Conservation (phyloP, 2,888 invertebrate species). For the Agrilus cyanescens region DNA sequence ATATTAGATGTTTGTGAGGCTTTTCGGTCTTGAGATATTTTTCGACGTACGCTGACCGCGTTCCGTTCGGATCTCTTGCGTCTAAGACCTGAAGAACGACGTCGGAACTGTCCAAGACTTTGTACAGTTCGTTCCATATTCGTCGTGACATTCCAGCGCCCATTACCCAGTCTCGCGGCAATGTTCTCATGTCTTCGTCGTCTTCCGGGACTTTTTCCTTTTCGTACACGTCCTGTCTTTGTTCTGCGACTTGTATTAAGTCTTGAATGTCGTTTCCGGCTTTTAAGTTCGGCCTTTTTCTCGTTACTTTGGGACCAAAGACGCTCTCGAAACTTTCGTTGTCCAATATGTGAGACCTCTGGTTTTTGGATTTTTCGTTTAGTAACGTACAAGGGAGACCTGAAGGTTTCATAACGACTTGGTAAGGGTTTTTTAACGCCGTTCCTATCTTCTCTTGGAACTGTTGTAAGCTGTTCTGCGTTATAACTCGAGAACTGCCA, state of each 20-base stretch:
- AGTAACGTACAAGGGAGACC: constrained; percentile 87
- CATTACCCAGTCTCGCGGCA: constrained; percentile 88
- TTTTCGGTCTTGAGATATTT: constrained; percentile 90
- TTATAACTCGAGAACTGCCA: constrained; percentile 93
- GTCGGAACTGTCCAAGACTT: constrained; percentile 98
- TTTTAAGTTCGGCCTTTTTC: constrained; percentile 77
- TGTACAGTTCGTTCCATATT: constrained; percentile 98
- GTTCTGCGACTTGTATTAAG: constrained; percentile 59
- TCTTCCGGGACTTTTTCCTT: constrained; percentile 79
- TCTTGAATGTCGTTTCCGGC: constrained; percentile 63
- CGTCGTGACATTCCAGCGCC: constrained; percentile 91
- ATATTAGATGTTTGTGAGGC: constrained; percentile 92
- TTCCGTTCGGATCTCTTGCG: constrained; percentile 94
- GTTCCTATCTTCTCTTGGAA: constrained; percentile 92
- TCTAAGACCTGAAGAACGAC: constrained; percentile 92
- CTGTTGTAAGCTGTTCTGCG: constrained; percentile 79
- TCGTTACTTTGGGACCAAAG: constrained; percentile 87
- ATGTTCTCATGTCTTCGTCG: constrained; percentile 66
- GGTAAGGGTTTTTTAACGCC: constrained; percentile 91
- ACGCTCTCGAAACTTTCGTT: constrained; percentile 90
- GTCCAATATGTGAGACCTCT: constrained; percentile 87
- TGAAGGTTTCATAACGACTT: constrained; percentile 94
- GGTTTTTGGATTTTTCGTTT: constrained; percentile 82
- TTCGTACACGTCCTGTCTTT: constrained; percentile 62
- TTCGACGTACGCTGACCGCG: constrained; percentile 84